Percentiles rank a stretch among this genome's conserved stretches.
These are phyloP conservation scores for Campylomormyrus tamandua DNA, from an alignment of 2,113 vertebrate species.

Conservation along the genomic window DNA sequence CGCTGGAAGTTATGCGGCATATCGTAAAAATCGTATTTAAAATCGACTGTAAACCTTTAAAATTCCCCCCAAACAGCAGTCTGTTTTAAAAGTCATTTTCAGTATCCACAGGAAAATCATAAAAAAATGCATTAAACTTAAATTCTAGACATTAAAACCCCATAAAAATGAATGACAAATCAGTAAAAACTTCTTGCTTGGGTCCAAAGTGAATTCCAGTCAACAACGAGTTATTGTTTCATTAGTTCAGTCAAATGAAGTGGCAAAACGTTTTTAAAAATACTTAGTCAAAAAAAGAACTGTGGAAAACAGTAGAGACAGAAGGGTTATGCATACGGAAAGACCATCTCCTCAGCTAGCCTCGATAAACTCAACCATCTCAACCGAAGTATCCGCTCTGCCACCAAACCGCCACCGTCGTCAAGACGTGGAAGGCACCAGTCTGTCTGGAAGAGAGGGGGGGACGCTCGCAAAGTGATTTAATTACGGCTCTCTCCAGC, in stretches of 20 bases:
- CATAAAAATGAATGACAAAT: not conserved
- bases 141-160: not conserved
- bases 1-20: not conserved
- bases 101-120: not conserved
- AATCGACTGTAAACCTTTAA: not conserved
- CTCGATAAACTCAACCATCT: not conserved
- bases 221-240: not conserved
- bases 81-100: not conserved
- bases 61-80: not conserved
- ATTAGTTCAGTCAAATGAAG: not conserved
- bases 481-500: slow-evolving; percentile 66
- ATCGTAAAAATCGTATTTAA: not conserved
- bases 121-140: not conserved
- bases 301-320: not conserved
- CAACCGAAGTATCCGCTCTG: not conserved
- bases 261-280: not conserved
- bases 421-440: slow-evolving; percentile 12
- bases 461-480: slow-evolving; percentile 59
- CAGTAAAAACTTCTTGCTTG: not conserved
- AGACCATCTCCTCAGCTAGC: not conserved
- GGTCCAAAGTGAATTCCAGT: not conserved
- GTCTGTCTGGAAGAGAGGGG: slow-evolving; percentile 39
- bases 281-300: not conserved
- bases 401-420: not conserved
- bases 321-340: not conserved